A percentile compares a stretch with the other conserved stretches of the same genome.
Conservation (phyloP, 2,797 vertebrate genomes). For the Brotogeris chrysoptera region DNA sequence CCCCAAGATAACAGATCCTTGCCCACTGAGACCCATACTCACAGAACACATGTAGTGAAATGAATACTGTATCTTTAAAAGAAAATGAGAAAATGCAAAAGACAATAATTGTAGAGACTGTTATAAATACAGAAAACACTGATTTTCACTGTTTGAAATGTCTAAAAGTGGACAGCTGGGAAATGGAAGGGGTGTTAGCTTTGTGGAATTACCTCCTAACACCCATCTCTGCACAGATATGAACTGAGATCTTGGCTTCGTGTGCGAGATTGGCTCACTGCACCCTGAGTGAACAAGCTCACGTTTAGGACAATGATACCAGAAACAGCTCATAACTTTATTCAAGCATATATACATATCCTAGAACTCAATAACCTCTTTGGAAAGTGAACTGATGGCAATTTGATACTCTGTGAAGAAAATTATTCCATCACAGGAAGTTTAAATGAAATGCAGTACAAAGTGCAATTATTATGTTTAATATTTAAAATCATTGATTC, state of each 20-base stretch:
- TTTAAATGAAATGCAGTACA: not conserved
- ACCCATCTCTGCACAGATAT: not conserved
- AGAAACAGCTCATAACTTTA: not conserved
- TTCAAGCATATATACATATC: not conserved
- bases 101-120: not conserved
- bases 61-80: not conserved
- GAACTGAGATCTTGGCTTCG: not conserved
- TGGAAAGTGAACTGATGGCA: not conserved
- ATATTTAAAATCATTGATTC: slow-evolving; percentile 13
- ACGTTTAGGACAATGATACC: not conserved
- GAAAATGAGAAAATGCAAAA: not conserved
- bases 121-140: not conserved
- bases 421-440: not conserved
- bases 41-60: not conserved
- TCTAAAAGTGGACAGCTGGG: not conserved
- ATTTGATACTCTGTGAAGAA: not conserved
- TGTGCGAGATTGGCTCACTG: not conserved
- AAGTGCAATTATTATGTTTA: not conserved
- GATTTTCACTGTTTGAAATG: not conserved
- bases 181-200: not conserved
- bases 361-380: not conserved
- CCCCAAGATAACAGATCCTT: not conserved
- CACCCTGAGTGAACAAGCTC: not conserved
- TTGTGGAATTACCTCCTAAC: not conserved
- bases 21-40: not conserved